These are phyloP conservation scores for Frankliniella intonsa DNA, from an alignment of 2,888 invertebrate genomes.

Conservation along the genomic window DNA sequence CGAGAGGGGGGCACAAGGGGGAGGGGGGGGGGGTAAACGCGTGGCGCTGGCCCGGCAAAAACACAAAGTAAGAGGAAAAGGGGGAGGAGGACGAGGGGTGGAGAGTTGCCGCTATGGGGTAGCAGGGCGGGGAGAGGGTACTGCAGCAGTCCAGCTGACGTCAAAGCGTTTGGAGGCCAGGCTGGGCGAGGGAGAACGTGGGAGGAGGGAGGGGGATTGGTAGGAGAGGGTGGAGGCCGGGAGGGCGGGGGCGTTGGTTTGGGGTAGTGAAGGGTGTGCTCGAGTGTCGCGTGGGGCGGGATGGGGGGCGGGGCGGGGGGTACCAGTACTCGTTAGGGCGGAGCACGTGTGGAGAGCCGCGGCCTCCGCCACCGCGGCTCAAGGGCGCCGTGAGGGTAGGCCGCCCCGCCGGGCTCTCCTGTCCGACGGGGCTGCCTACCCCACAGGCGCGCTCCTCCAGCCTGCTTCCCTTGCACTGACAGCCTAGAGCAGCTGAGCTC, in stretches of 20 bases:
- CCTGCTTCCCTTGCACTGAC: too few species aligned
- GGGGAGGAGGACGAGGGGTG: background rate
- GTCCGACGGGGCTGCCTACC: background rate
- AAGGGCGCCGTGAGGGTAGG: background rate
- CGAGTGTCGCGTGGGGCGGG: background rate
- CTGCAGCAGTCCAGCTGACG: conserved; percentile 18
- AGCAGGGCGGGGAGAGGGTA: background rate
- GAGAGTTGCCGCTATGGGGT: background rate
- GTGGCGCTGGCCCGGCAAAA: background rate
- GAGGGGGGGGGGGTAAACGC: background rate
- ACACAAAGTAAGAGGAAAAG: too few species aligned
- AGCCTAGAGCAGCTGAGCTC: too few species aligned
- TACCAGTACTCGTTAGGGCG: background rate
- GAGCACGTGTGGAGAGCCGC: background rate
- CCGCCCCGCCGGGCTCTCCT: background rate
- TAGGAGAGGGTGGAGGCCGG: background rate
- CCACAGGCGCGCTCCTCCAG: too few species aligned
- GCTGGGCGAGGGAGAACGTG: background rate
- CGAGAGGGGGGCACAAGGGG: background rate
- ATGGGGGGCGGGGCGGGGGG: background rate
- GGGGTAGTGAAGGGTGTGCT: background rate
- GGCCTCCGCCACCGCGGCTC: too few species aligned
- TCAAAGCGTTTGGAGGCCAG: background rate
- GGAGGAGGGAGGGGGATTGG: background rate
- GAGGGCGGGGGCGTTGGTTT: background rate